Conservation (phyloP, 2,888 invertebrate genomes). For the Aleiodes leptofemur region DNA sequence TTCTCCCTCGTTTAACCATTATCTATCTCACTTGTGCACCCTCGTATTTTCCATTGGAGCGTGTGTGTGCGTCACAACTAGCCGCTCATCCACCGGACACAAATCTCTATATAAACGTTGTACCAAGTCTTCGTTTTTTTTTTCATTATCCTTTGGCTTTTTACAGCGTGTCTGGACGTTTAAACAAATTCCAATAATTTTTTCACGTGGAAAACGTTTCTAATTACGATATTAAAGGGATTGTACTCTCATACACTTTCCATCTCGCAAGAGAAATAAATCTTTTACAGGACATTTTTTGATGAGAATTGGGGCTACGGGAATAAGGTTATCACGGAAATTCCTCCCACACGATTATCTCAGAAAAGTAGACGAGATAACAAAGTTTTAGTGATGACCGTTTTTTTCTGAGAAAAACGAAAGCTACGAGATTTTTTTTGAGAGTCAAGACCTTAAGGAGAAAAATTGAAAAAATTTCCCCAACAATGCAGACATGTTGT, state of each 20-base stretch:
- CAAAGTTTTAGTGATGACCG: too few relatives aligned
- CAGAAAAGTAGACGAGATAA: too few relatives aligned
- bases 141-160: constrained; percentile 17
- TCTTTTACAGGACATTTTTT: too few relatives aligned
- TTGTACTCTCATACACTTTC: not conserved
- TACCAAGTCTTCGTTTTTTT: not conserved
- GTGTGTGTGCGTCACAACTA: constrained; percentile 41
- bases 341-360: too few relatives aligned
- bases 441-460: too few relatives aligned
- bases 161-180: constrained; percentile 27
- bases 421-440: too few relatives aligned
- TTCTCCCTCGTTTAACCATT: constrained; percentile 21
- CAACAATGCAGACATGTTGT: too few relatives aligned
- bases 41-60: constrained; percentile 18
- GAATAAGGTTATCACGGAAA: too few relatives aligned
- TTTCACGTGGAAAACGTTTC: not conserved
- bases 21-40: constrained; percentile 32
- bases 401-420: too few relatives aligned
- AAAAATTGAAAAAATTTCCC: too few relatives aligned
- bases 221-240: constrained; percentile 14
- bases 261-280: too few relatives aligned
- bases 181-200: constrained; percentile 33
- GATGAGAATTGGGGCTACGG: too few relatives aligned
- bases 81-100: constrained; percentile 16
- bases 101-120: constrained; percentile 13